Conservation (phyloP, 2,888 invertebrate genomes). For the Stenchaetothrips biformis region DNA sequence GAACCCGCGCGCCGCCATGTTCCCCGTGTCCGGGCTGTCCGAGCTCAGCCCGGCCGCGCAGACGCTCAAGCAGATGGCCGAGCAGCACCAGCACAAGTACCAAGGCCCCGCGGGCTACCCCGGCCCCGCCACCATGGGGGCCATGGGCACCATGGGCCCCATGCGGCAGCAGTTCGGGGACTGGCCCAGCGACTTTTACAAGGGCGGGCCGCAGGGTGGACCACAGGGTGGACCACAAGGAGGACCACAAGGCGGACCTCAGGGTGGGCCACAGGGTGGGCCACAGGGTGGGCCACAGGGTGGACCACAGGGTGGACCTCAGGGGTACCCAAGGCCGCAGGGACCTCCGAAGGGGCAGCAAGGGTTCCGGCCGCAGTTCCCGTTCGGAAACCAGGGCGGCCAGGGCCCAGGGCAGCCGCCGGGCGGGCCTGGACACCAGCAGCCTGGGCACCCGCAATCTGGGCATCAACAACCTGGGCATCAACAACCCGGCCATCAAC, state of each 20-base stretch:
- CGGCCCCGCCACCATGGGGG: conserved; percentile 41
- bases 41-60: conserved; percentile 90
- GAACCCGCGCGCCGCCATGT: conserved; percentile 25
- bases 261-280: conserved; percentile 33
- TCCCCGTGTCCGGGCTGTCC: conserved; percentile 48
- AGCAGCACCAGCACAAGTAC: conserved; percentile 87
- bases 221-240: conserved; percentile 40
- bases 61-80: conserved; percentile 94
- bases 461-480: too few relatives aligned
- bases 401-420: conserved; percentile 47
- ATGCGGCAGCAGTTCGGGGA: conserved; percentile 33
- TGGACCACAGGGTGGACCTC: conserved; percentile 29
- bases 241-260: conserved; percentile 27
- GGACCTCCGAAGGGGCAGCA: conserved; percentile 44
- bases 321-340: conserved; percentile 42
- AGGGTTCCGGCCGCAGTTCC: conserved; percentile 38
- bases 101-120: conserved; percentile 53
- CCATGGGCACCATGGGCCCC: conserved; percentile 38
- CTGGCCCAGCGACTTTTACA: conserved; percentile 30
- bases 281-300: conserved; percentile 44
- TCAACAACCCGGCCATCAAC: too few relatives aligned
- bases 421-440: conserved; percentile 39
- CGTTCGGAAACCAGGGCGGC: conserved; percentile 47
- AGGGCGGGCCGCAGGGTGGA: conserved; percentile 42
- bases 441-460: conserved; percentile 35